phyloP scores from a whole-genome alignment of 1,140 invertebrate genomes.

The Zaprionus gabonicus region DNA sequence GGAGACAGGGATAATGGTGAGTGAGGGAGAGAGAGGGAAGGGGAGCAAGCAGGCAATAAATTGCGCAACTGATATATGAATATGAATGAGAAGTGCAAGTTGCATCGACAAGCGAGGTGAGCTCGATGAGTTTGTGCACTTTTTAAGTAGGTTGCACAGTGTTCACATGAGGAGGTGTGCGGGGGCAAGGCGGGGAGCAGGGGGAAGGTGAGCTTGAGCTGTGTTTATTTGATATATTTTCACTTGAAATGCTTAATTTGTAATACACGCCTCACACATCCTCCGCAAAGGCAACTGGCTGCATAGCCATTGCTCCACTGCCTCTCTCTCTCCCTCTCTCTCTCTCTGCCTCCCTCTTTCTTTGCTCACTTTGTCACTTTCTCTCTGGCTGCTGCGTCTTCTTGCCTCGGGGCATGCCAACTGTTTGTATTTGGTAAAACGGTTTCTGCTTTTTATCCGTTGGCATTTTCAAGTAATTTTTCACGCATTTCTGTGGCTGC shows the following conservation, averaged over 20 bases:
- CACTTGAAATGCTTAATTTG: slow-evolving; percentile 57
- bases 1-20: background rate
- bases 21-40: background rate
- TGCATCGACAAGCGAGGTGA: slow-evolving; percentile 35
- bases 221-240: slow-evolving; percentile 42
- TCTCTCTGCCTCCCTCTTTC: background rate
- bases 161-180: background rate
- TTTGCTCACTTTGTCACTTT: slow-evolving; percentile 26
- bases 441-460: slow-evolving; percentile 60
- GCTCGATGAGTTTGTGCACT: slow-evolving; percentile 23
- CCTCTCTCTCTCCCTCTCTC: slow-evolving; percentile 1
- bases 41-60: slow-evolving; percentile 43
- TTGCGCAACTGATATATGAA: slow-evolving; percentile 59
- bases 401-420: slow-evolving; percentile 37
- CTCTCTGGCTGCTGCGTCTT: slow-evolving; percentile 18
- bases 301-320: background rate
- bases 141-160: background rate
- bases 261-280: slow-evolving; percentile 52
- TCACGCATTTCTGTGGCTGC: slow-evolving; percentile 80
- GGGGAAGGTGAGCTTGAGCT: background rate
- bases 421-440: slow-evolving; percentile 49
- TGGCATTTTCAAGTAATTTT: slow-evolving; percentile 80
- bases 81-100: slow-evolving; percentile 47
- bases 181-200: background rate
- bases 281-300: slow-evolving; percentile 6